A percentile compares a stretch with the other conserved stretches of the same genome.
Conservation (phyloP, 1,140 invertebrate species). For the Megalonaias nervosa region DNA sequence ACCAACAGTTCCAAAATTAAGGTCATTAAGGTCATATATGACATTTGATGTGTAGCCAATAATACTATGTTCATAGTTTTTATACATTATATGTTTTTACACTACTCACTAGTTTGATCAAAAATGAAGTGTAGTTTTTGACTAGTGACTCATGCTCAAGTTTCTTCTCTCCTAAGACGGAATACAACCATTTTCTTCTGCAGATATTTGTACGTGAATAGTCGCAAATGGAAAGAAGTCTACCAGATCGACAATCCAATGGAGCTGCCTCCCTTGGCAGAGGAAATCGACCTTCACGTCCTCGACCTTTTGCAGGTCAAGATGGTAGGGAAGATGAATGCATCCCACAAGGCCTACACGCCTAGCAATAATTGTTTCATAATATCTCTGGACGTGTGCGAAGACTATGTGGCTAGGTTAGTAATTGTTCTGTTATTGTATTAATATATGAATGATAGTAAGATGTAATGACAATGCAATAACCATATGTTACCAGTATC, state of each 20-base stretch:
- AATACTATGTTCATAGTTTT: too few species aligned
- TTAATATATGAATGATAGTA: too few species aligned
- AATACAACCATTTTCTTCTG: neutral
- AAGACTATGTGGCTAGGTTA: constrained; percentile 90
- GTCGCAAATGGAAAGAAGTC: constrained; percentile 86
- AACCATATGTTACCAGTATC: too few species aligned
- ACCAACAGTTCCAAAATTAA: too few species aligned
- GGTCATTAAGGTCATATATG: too few species aligned
- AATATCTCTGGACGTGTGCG: constrained; percentile 89
- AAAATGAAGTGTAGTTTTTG: too few species aligned
- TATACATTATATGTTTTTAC: too few species aligned
- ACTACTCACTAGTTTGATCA: too few species aligned
- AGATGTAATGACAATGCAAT: too few species aligned
- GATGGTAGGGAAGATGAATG: constrained; percentile 85
- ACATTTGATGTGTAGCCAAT: too few species aligned
- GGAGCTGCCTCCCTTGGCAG: constrained; percentile 88
- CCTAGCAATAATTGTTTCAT: constrained; percentile 92
- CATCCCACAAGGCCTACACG: constrained; percentile 88
- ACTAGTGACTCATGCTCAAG: too few species aligned
- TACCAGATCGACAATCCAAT: constrained; percentile 85
- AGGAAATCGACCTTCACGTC: constrained; percentile 92
- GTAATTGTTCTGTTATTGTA: constrained; percentile 13
- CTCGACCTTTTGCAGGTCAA: constrained; percentile 87
- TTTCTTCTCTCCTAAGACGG: too few species aligned
- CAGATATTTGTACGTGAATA: constrained; percentile 90